Conservation (phyloP, 37 sponge, comb jelly and placozoan species). For the Beroe ovata region DNA sequence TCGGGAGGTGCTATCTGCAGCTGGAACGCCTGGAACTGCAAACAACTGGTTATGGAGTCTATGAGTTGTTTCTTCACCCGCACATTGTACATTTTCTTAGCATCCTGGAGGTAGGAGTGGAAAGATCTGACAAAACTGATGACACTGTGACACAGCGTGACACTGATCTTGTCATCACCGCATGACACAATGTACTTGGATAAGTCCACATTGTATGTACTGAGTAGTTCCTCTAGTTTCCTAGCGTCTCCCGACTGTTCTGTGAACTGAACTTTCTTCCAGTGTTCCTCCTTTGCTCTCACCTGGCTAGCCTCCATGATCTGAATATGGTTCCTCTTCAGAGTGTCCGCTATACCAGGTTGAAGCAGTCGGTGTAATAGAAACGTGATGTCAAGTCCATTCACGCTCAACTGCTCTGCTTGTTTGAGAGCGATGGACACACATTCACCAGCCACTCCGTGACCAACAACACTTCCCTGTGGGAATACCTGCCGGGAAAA, state of each 20-base stretch:
- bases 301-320: constrained; percentile 62
- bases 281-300: constrained; percentile 54
- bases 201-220: constrained; percentile 14
- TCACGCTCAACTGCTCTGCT: constrained; percentile 29
- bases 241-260: constrained; percentile 1
- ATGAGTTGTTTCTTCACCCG: constrained; percentile 49
- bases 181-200: constrained; percentile 25
- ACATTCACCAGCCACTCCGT: constrained; percentile 56
- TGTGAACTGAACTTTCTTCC: constrained; percentile 24
- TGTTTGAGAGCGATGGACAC: constrained; percentile 53
- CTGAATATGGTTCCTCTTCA: constrained; percentile 42
- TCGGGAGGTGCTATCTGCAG: constrained; percentile 33
- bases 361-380: constrained; percentile 21
- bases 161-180: constrained; percentile 8
- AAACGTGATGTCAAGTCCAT: constrained; percentile 36
- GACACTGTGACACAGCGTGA: constrained; percentile 40
- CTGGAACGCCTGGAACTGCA: constrained; percentile 51
- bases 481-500: constrained; percentile 69
- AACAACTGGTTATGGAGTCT: constrained; percentile 37
- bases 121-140: constrained; percentile 63
- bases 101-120: constrained; percentile 50
- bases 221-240: constrained; percentile 37
- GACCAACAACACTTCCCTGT: constrained; percentile 50
- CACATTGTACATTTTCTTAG: constrained; percentile 58
- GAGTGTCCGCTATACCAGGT: constrained; percentile 32